Evolutionary conservation across 2,888 invertebrate genomes (phyloP).

Genomic region (Linnaemya tessellans): DNA sequence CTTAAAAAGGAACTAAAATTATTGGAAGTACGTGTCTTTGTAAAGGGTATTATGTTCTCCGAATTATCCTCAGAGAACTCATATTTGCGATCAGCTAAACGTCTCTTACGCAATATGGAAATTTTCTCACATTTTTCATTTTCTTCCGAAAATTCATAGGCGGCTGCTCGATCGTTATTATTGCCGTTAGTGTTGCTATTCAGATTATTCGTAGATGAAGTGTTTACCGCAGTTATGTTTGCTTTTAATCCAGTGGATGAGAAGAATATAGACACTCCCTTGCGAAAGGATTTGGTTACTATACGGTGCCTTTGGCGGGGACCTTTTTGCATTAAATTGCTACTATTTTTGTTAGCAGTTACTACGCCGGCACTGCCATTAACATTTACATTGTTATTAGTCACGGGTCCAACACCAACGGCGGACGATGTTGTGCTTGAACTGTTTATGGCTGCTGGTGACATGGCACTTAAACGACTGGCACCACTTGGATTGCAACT

Average conservation of each 20-base stretch:
- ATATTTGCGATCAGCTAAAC: slow-evolving; percentile 95
- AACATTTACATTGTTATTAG: slow-evolving; percentile 38
- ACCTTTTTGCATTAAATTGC: slow-evolving; percentile 52
- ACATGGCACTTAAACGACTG: slow-evolving; percentile 62
- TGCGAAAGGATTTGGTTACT: slow-evolving; percentile 82
- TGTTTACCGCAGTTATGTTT: slow-evolving; percentile 45
- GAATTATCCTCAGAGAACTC: slow-evolving; percentile 93
- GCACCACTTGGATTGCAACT: slow-evolving; percentile 48
- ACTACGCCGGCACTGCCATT: slow-evolving; percentile 39
- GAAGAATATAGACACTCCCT: slow-evolving; percentile 76
- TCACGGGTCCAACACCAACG: slow-evolving; percentile 26
- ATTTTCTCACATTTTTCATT: slow-evolving; percentile 93
- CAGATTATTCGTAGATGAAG: slow-evolving; percentile 47
- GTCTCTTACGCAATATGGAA: slow-evolving; percentile 92
- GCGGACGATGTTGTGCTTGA: slow-evolving; percentile 58
- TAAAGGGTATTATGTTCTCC: slow-evolving; percentile 85
- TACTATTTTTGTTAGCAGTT: slow-evolving; percentile 51
- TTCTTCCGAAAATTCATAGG: slow-evolving; percentile 94
- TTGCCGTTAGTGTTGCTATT: slow-evolving; percentile 83
- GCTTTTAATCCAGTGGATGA: slow-evolving; percentile 75
- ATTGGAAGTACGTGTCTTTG: slow-evolving; percentile 79
- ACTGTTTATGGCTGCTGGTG: slow-evolving; percentile 80
- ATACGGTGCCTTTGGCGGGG: slow-evolving; percentile 78
- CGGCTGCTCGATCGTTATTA: slow-evolving; percentile 85
- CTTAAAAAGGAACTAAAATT: slow-evolving; percentile 73